phyloP scores from a whole-genome alignment of 2,888 invertebrate species.

The Phyllotreta striolata region DNA sequence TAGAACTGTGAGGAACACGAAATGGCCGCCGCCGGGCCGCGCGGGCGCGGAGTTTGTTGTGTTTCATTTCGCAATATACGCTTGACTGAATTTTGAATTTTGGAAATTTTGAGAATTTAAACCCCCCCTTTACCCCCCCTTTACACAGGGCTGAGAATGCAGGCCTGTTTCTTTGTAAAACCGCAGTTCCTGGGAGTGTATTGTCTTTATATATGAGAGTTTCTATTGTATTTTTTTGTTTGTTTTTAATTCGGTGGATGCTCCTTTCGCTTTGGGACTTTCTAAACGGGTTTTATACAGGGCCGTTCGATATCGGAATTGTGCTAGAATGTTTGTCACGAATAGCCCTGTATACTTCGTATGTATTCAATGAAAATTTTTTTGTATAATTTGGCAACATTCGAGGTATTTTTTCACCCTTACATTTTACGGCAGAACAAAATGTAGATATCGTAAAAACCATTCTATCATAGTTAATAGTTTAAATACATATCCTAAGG shows the following conservation, averaged over 20 bases:
- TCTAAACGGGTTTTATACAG: slow-evolving; percentile 3
- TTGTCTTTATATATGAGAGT: slow-evolving; percentile 32
- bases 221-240: slow-evolving; percentile 18
- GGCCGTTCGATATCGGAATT: too few relatives aligned
- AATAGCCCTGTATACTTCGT: too few relatives aligned
- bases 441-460: too few relatives aligned
- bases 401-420: too few relatives aligned
- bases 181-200: slow-evolving; percentile 55
- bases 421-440: too few relatives aligned
- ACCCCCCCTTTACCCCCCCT: too few relatives aligned
- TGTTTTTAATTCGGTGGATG: slow-evolving; percentile 19
- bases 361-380: too few relatives aligned
- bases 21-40: slow-evolving; percentile 53
- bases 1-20: slow-evolving; percentile 1
- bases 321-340: too few relatives aligned
- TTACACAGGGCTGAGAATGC: slow-evolving; percentile 50
- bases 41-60: slow-evolving; percentile 60
- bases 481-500: too few relatives aligned
- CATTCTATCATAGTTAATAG: too few relatives aligned
- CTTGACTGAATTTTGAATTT: slow-evolving; percentile 57
- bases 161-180: slow-evolving; percentile 47
- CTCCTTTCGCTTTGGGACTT: slow-evolving; percentile 14
- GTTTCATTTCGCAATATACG: slow-evolving; percentile 56
- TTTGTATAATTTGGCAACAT: too few relatives aligned
- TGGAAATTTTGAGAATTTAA: slow-evolving; percentile 3